phyloP scores from a whole-genome alignment of 2,888 invertebrate species.

The Chirona hameri region DNA sequence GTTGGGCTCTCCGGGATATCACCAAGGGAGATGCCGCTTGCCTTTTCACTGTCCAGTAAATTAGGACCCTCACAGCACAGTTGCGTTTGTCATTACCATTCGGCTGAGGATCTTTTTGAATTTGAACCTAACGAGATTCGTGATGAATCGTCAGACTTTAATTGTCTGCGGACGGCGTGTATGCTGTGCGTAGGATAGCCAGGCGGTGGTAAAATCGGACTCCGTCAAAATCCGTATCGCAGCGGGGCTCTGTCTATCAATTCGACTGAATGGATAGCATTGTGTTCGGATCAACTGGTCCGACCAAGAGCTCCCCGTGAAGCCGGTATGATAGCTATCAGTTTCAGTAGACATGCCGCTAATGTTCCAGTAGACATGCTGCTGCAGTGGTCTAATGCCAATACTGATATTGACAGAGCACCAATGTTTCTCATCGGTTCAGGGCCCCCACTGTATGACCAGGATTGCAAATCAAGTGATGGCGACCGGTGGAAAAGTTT shows the following conservation, averaged over 20 bases:
- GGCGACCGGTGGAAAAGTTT: no score
- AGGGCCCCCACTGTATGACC: no score
- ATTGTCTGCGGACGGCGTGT: not conserved
- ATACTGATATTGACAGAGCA: not conserved
- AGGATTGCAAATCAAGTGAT: no score
- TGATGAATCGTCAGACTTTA: not conserved
- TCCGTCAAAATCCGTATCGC: not conserved
- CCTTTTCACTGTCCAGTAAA: conserved; percentile 7
- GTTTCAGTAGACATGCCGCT: not conserved
- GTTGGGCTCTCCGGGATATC: conserved; percentile 12
- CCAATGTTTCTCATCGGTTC: no score
- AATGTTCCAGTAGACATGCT: not conserved
- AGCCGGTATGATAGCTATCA: not conserved
- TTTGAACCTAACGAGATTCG: conserved; percentile 8
- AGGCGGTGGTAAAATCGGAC: not conserved
- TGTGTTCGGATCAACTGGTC: not conserved
- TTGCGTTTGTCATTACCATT: conserved; percentile 13
- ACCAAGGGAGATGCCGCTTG: not conserved
- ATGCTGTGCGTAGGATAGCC: not conserved
- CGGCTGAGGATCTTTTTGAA: not conserved
- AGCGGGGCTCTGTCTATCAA: not conserved
- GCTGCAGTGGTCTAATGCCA: not conserved
- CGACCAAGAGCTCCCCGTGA: not conserved
- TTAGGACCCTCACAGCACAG: not conserved
- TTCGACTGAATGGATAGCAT: not conserved